phyloP scores from a whole-genome alignment of 2,888 invertebrate species.

The Heliconius hortense region DNA sequence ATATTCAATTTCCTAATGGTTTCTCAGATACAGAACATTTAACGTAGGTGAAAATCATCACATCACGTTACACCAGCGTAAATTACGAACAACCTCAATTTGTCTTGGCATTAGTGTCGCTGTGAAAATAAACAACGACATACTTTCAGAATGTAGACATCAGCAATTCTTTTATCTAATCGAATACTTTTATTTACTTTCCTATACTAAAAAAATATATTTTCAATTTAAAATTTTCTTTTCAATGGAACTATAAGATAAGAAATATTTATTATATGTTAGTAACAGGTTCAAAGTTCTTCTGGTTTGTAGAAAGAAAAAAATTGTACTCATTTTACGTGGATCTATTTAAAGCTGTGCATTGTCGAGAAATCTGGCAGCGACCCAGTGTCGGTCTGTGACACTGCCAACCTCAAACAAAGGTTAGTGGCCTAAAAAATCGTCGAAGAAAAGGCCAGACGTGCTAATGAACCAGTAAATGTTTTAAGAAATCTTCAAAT shows the following conservation, averaged over 20 bases:
- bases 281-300: conserved; percentile 31
- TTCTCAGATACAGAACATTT: conserved; percentile 26
- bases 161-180: not conserved
- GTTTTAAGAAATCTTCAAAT: conserved; percentile 30
- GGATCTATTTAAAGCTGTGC: conserved; percentile 69
- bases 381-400: conserved; percentile 65
- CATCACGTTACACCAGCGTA: conserved; percentile 28
- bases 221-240: not conserved
- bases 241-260: not conserved
- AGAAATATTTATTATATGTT: not conserved
- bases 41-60: conserved; percentile 28
- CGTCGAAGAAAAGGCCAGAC: conserved; percentile 56
- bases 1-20: not conserved
- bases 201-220: not conserved
- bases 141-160: conserved; percentile 32
- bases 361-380: conserved; percentile 77
- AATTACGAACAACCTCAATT: conserved; percentile 38
- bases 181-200: not conserved
- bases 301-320: conserved; percentile 52
- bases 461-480: conserved; percentile 50
- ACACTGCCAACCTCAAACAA: conserved; percentile 77
- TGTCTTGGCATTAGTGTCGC: conserved; percentile 38
- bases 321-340: conserved; percentile 64
- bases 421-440: conserved; percentile 76
- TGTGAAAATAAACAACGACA: conserved; percentile 39